Percentiles rank a stretch among this genome's conserved stretches.
Evolutionary conservation across 2,113 vertebrate genomes (phyloP).

Genomic region (Eretmochelys imbricata): DNA sequence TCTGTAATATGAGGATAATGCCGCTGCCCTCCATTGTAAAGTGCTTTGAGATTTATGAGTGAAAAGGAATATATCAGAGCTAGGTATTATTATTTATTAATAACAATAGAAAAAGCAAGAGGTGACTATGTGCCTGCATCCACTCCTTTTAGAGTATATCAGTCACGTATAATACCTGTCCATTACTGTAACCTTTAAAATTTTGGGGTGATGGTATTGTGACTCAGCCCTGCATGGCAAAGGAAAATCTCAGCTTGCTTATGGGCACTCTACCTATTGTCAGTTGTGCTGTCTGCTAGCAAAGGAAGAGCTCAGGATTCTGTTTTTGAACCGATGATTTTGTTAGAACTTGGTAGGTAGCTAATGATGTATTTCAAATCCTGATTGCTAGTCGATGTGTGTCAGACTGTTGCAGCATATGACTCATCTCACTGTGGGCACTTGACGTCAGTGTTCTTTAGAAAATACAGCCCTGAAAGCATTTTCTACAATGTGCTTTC

Average conservation of each 20-base stretch:
- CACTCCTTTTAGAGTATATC: background rate
- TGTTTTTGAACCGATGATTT: constrained; percentile 27
- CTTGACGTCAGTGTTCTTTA: constrained; percentile 42
- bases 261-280: background rate
- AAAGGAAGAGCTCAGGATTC: constrained; percentile 5
- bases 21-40: background rate
- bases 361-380: constrained; percentile 48
- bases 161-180: background rate
- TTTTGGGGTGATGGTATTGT: background rate
- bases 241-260: background rate
- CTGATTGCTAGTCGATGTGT: constrained; percentile 41
- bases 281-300: background rate
- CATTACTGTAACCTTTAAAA: background rate
- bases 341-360: background rate
- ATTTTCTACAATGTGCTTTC: constrained; percentile 1
- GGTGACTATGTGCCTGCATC: background rate
- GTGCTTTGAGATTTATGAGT: background rate
- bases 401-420: background rate
- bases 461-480: constrained; percentile 49
- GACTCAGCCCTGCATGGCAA: background rate
- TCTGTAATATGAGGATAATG: background rate
- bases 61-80: background rate
- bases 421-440: constrained; percentile 56
- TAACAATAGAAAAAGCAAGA: background rate
- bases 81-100: background rate